Evolutionary conservation across 2,888 invertebrate species (phyloP), one percentile per base, ranked within the genome.

Genomic region (Dicranocentrus wangi): DNA sequence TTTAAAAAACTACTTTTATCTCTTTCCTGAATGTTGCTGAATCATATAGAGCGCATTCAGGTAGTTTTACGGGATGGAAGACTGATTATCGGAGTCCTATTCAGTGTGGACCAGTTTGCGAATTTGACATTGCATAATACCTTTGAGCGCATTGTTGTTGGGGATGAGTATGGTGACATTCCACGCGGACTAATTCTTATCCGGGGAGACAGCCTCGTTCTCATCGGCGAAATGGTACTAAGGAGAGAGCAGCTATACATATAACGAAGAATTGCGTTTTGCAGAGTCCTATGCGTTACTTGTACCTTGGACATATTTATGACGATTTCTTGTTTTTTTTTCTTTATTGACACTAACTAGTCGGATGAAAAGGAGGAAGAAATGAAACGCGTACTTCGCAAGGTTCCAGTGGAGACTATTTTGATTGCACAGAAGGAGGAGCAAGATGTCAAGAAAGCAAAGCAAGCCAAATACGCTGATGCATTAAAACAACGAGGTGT

Each of bases 31-130:
- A n/a, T n/a, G n/a, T n/a, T n/a, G n/a, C n/a, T n/a, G n/a, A n/a
- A n/a, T n/a, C n/a, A 39, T 39, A 28, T 43, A 77, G 77, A 77
- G 27, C 21, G 98, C 90, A 90, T 99, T 78, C 95, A 99, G 94
- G 98, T 99, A 84, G 91, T 98, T 83, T 90, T 99, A 71, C 92
- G 99, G 86, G 99, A 99, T 91, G 99, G 99, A 32, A 91, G 98
- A 87, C 98, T 98, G 1, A 90, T 99, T 81, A 98, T 99, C 88
- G 98, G 98, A 25, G 96, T 94, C 88, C 91, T 99, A 70, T 92
- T 98, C 87, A 97, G 97, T 87, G 97, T 99, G 63, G 99, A 99
- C 90, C 99, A 99, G 89, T 99, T 99, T 90, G 98, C 98, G 0
- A 98, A 98, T 90, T 91, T 98, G 86, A 97, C 98, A 19, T 90